phyloP scores from a whole-genome alignment of 2,113 vertebrate species.

The Gasterosteus nipponicus region DNA sequence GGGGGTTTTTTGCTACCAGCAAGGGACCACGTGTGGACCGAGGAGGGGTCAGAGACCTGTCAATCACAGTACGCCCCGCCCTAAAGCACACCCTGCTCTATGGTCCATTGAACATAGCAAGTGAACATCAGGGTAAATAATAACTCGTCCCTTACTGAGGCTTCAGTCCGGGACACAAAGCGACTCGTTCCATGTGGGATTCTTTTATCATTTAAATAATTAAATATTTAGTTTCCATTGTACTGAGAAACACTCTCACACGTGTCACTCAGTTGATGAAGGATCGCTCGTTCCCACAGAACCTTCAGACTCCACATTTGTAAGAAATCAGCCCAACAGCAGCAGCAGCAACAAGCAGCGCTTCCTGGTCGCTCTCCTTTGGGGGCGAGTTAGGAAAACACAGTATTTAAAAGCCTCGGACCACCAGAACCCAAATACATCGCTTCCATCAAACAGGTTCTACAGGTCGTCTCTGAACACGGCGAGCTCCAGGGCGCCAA shows the following conservation, averaged over 20 bases:
- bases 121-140: too few species aligned
- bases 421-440: neutral
- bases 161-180: neutral
- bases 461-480: conserved; percentile 33
- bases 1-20: too few species aligned
- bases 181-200: too few species aligned
- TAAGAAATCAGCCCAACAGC: too few species aligned
- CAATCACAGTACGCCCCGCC: too few species aligned
- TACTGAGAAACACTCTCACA: neutral
- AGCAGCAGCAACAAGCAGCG: neutral
- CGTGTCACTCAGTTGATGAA: neutral
- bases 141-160: neutral
- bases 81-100: too few species aligned
- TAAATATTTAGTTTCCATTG: neutral
- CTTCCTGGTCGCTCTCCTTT: conserved; percentile 11
- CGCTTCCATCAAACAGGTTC: neutral
- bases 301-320: neutral
- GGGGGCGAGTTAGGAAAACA: conserved; percentile 9
- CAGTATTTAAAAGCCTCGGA: conserved; percentile 6
- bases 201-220: too few species aligned
- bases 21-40: too few species aligned
- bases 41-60: too few species aligned
- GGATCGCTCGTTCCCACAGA: neutral
- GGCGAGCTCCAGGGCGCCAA: conserved; percentile 38
- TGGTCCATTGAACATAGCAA: too few species aligned